Conservation (phyloP, 2,113 vertebrate genomes). For the Triplophysa siluroides region DNA sequence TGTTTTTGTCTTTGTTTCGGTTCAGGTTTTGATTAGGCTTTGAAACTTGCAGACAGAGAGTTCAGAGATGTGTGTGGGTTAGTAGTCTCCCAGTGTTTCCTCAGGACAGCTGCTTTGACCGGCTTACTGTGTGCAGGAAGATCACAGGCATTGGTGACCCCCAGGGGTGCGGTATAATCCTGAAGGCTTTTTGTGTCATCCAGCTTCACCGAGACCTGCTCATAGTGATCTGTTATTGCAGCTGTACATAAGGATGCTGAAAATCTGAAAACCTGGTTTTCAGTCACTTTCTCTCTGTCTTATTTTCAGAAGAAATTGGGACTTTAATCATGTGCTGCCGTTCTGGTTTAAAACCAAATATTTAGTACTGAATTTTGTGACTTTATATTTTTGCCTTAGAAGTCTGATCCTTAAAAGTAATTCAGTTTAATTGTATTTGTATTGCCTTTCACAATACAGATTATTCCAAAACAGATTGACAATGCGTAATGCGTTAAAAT, state of each 20-base stretch:
- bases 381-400: background rate
- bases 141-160: conserved; percentile 12
- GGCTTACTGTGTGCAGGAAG: conserved; percentile 29
- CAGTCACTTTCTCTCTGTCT: background rate
- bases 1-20: background rate
- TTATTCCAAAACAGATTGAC: too few relatives aligned
- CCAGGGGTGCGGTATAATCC: conserved; percentile 14
- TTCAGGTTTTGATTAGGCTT: conserved; percentile 18
- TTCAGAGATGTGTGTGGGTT: conserved; percentile 12
- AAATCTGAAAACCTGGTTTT: background rate
- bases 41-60: conserved; percentile 4
- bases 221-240: conserved; percentile 37
- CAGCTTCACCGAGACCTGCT: conserved; percentile 17
- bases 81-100: conserved; percentile 14
- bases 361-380: background rate
- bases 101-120: conserved; percentile 32
- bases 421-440: too few relatives aligned
- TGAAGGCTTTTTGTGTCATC: conserved; percentile 29
- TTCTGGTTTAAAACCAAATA: background rate
- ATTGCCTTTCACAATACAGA: too few relatives aligned
- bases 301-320: background rate
- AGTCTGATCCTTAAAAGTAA: too few relatives aligned
- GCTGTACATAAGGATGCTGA: conserved; percentile 34
- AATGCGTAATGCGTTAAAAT: too few relatives aligned
- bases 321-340: background rate